phyloP scores from a whole-genome alignment of 2,888 invertebrate species.

The Timema cristinae region DNA sequence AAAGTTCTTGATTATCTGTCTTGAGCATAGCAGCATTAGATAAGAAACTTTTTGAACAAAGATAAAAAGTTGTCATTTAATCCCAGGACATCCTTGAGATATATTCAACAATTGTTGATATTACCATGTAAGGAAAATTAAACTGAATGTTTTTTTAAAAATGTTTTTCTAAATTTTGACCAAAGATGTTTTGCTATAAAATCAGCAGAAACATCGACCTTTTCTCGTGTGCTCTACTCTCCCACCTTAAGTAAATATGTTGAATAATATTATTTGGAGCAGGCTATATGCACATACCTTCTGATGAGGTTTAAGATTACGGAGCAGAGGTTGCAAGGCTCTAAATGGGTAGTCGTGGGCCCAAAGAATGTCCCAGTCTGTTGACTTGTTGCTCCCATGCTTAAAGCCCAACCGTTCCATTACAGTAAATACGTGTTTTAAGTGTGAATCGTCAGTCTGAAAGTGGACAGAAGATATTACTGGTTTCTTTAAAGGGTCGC shows the following conservation, averaged over 20 bases:
- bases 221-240: no score
- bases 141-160: no score
- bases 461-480: background rate
- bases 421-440: constrained; percentile 77
- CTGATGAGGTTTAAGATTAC: constrained; percentile 64
- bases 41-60: no score
- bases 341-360: constrained; percentile 89
- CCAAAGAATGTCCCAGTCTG: constrained; percentile 87
- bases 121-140: no score
- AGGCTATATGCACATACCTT: constrained; percentile 43
- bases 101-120: no score
- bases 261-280: background rate
- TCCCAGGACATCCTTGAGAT: no score
- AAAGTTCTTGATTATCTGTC: no score
- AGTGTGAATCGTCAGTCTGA: constrained; percentile 59
- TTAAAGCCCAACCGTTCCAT: constrained; percentile 72
- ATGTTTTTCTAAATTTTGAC: no score
- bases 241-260: background rate
- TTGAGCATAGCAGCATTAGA: no score
- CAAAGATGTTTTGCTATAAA: no score
- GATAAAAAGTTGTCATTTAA: no score
- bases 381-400: constrained; percentile 49
- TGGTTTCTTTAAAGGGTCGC: background rate
- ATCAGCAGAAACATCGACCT: no score
- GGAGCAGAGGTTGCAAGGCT: constrained; percentile 51